phyloP scores from a whole-genome alignment of 2,888 invertebrate species.

The Agrotis puta region DNA sequence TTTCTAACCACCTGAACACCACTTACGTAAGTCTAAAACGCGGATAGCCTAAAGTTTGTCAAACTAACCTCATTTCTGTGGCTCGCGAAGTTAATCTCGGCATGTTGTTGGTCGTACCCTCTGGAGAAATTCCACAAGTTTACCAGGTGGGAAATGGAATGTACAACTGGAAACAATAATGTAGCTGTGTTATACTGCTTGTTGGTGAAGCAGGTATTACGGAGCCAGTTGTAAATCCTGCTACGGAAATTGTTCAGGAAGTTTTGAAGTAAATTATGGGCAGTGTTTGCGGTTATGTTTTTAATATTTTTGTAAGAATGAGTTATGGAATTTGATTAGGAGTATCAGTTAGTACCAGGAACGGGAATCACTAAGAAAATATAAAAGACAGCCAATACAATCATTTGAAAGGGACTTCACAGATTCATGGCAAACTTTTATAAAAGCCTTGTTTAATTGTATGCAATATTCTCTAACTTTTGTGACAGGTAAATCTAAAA shows the following conservation, averaged over 20 bases:
- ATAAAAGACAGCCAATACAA: background rate
- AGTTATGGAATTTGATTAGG: background rate
- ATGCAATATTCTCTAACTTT: background rate
- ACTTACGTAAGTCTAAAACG: slow-evolving; percentile 37
- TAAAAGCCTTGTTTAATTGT: background rate
- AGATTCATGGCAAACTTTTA: background rate
- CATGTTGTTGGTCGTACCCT: slow-evolving; percentile 82
- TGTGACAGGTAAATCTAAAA: slow-evolving; percentile 37
- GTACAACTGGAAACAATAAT: slow-evolving; percentile 84
- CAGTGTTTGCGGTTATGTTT: slow-evolving; percentile 4
- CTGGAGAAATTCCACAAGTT: slow-evolving; percentile 91
- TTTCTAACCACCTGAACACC: slow-evolving; percentile 19
- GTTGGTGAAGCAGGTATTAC: slow-evolving; percentile 44
- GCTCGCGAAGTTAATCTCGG: slow-evolving; percentile 88
- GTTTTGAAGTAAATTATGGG: slow-evolving; percentile 41
- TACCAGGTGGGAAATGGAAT: slow-evolving; percentile 89
- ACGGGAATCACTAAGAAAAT: too few species aligned
- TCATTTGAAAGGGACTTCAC: background rate
- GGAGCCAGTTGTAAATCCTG: slow-evolving; percentile 38
- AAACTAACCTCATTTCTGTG: slow-evolving; percentile 86
- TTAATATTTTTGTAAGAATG: background rate
- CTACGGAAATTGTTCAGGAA: slow-evolving; percentile 33
- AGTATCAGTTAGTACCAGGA: too few species aligned
- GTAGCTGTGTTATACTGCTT: slow-evolving; percentile 22
- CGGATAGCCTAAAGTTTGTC: slow-evolving; percentile 52